A percentile compares a stretch with the other conserved stretches of the same genome.
These are phyloP conservation scores for Drosophila subobscura DNA, from an alignment of 1,140 invertebrate genomes.

Conservation along the genomic window DNA sequence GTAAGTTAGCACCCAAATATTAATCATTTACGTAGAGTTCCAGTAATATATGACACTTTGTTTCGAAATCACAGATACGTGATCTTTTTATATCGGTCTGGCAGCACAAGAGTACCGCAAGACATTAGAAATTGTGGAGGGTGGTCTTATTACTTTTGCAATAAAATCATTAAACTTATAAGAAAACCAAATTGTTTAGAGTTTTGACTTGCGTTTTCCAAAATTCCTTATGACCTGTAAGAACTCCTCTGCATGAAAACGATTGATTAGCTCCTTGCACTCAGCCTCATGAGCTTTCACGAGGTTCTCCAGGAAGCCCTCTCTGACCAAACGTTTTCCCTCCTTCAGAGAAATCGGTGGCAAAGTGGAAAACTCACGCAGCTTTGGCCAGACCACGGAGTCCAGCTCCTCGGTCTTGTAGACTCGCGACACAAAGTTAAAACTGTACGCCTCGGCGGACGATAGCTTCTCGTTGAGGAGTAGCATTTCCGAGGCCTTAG, in stretches of 20 bases:
- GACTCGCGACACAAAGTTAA: conserved; percentile 85
- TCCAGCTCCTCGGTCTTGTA: conserved; percentile 62
- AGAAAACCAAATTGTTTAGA: conserved; percentile 22
- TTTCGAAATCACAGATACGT: neutral
- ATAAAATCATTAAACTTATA: neutral
- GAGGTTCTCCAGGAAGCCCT: conserved; percentile 40
- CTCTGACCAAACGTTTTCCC: conserved; percentile 58
- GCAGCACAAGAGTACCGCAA: conserved; percentile 9
- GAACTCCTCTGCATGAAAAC: conserved; percentile 58
- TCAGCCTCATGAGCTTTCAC: conserved; percentile 52
- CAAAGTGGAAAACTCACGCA: conserved; percentile 54
- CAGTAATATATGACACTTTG: too few species aligned
- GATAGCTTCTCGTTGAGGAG: conserved; percentile 91
- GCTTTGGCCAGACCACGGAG: conserved; percentile 64
- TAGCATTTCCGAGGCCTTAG: conserved; percentile 91
- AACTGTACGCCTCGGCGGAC: conserved; percentile 89
- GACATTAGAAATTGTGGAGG: neutral
- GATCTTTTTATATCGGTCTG: neutral
- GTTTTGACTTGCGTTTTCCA: conserved; percentile 61
- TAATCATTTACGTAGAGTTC: too few species aligned
- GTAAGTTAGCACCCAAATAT: neutral
- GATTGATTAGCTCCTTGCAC: conserved; percentile 39
- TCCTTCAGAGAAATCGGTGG: conserved; percentile 59
- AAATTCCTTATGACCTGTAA: conserved; percentile 64
- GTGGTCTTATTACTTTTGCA: too few species aligned